Evolutionary conservation across 2,888 invertebrate genomes (phyloP).

Genomic region (Agapostemon virescens): DNA sequence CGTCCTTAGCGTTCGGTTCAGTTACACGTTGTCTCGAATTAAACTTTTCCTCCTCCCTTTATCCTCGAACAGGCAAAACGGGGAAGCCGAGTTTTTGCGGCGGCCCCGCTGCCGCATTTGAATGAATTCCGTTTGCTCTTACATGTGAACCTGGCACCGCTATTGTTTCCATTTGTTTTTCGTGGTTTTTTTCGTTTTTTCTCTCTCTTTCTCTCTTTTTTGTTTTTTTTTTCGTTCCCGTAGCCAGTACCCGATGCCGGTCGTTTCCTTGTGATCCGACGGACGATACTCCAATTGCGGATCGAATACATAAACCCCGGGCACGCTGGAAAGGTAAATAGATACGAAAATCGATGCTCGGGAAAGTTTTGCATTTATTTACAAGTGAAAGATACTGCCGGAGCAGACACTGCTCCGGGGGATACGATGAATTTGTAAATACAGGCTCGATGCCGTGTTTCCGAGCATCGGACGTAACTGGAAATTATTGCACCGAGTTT

Average conservation of each 20-base stretch:
- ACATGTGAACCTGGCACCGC: background rate
- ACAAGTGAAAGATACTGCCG: background rate
- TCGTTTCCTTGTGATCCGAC: conserved; percentile 4
- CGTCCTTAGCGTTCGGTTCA: conserved; percentile 5
- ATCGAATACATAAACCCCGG: background rate
- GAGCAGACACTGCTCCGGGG: background rate
- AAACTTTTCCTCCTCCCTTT: conserved; percentile 8
- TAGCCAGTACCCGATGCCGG: background rate
- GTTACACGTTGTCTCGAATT: conserved; percentile 6
- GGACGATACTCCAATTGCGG: conserved; percentile 4
- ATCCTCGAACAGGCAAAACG: background rate
- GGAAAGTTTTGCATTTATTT: conserved; percentile 3
- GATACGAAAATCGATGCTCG: conserved; percentile 4
- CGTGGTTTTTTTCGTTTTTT: background rate
- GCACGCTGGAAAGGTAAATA: background rate
- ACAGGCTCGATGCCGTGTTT: background rate
- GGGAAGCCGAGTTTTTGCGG: conserved; percentile 5
- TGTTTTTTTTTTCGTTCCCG: rapidly evolving
- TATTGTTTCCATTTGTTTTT: conserved; percentile 8
- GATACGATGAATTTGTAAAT: conserved; percentile 7
- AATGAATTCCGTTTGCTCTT: background rate
- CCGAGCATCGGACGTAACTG: background rate
- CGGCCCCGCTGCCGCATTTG: background rate
- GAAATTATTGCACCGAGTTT: background rate
- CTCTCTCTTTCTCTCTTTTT: background rate